Conservation (phyloP, 1,140 invertebrate species). For the Anagrus nilaparvatae region DNA sequence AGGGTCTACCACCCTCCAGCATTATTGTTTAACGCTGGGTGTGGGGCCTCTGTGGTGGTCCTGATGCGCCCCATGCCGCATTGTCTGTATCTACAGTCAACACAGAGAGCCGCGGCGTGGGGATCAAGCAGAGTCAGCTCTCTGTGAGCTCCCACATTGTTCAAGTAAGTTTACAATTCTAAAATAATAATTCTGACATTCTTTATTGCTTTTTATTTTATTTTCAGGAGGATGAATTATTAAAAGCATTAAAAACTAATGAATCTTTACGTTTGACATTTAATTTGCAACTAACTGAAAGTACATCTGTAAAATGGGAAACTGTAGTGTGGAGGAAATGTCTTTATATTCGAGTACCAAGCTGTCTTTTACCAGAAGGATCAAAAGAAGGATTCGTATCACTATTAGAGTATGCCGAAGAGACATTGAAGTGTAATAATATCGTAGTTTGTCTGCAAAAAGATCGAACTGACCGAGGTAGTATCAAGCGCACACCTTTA, state of each 20-base stretch:
- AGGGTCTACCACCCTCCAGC: constrained; percentile 32
- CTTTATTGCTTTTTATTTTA: background rate
- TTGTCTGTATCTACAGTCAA: constrained; percentile 52
- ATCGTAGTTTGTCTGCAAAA: constrained; percentile 77
- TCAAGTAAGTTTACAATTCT: constrained; percentile 29
- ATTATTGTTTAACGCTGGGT: constrained; percentile 83
- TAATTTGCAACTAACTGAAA: constrained; percentile 66
- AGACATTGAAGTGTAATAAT: constrained; percentile 72
- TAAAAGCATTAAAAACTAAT: constrained; percentile 50
- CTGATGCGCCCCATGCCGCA: constrained; percentile 83
- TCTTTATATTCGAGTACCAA: constrained; percentile 80
- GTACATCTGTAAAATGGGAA: constrained; percentile 68
- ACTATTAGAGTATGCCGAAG: constrained; percentile 91
- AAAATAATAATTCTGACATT: background rate
- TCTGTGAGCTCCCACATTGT: constrained; percentile 52
- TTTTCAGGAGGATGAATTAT: constrained; percentile 44
- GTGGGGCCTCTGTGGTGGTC: constrained; percentile 96
- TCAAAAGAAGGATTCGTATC: constrained; percentile 89
- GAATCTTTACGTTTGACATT: constrained; percentile 62
- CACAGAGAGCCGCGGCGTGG: constrained; percentile 73
- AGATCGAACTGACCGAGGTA: constrained; percentile 69
- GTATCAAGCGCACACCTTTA: constrained; percentile 16
- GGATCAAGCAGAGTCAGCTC: constrained; percentile 64
- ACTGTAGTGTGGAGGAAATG: constrained; percentile 67
- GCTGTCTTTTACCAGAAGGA: constrained; percentile 71